Conservation (phyloP, 2,113 vertebrate species). For the Sisor rabdophorus region DNA sequence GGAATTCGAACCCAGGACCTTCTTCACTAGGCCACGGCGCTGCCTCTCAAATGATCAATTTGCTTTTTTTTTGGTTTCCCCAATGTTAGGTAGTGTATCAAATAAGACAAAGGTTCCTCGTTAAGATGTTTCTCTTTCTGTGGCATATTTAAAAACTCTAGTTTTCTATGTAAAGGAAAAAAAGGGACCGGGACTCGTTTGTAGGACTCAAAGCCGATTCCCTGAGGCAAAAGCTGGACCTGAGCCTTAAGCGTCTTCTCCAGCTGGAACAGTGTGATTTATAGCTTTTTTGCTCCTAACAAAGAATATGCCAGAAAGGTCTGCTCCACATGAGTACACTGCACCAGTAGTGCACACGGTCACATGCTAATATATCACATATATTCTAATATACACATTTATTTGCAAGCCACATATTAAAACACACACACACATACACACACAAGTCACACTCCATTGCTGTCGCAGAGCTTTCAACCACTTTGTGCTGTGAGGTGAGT, state of each 20-base stretch:
- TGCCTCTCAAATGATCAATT: too few species aligned
- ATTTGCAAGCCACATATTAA: constrained; percentile 14
- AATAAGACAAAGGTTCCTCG: constrained; percentile 67
- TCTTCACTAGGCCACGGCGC: too few species aligned
- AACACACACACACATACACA: constrained; percentile 4
- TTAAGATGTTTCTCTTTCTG: constrained; percentile 65
- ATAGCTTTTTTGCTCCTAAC: constrained; percentile 63
- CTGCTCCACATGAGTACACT: constrained; percentile 66
- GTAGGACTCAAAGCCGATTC: constrained; percentile 60
- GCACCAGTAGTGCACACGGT: constrained; percentile 59
- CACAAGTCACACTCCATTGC: constrained; percentile 62
- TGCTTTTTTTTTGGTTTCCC: background rate
- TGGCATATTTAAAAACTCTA: constrained; percentile 60
- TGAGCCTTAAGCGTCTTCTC: constrained; percentile 60
- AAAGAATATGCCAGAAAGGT: constrained; percentile 65
- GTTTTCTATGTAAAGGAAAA: constrained; percentile 46
- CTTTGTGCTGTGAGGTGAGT: constrained; percentile 69
- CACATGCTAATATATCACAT: constrained; percentile 22
- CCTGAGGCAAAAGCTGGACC: constrained; percentile 59
- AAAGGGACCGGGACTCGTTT: constrained; percentile 59
- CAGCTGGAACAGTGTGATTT: constrained; percentile 64
- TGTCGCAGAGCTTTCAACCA: constrained; percentile 70
- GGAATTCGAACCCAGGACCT: too few species aligned
- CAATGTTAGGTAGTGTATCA: constrained; percentile 34
- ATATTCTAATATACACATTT: constrained; percentile 12